Evolutionary conservation across 2,888 invertebrate species (phyloP).

Genomic region (Lycia hirtaria): DNA sequence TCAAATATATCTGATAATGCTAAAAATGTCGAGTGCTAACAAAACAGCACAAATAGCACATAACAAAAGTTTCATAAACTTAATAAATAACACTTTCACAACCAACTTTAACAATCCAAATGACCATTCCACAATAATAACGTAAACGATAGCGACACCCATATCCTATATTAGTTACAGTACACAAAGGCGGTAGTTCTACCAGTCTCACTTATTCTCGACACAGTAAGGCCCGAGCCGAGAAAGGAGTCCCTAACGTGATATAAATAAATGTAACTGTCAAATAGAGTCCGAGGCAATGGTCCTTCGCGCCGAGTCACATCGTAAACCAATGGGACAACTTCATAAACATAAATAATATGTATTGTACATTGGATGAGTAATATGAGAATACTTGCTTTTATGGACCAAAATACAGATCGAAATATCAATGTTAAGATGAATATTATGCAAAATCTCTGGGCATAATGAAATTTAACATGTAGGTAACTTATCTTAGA

Average conservation of each 20-base stretch:
- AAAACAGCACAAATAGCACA: not conserved
- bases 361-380: constrained; percentile 47
- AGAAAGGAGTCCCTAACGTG: constrained; percentile 61
- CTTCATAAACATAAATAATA: constrained; percentile 65
- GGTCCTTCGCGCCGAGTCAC: constrained; percentile 58
- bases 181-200: constrained; percentile 57
- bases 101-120: constrained; percentile 29
- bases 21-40: no score
- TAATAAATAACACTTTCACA: constrained; percentile 5
- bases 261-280: constrained; percentile 80
- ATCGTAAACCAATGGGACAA: constrained; percentile 71
- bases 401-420: not conserved
- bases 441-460: no score
- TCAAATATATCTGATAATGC: no score
- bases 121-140: constrained; percentile 61
- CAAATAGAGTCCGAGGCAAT: constrained; percentile 65
- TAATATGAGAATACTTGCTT: constrained; percentile 16
- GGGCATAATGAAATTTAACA: no score
- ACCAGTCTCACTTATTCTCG: constrained; percentile 34
- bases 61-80: no score
- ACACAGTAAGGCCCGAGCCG: constrained; percentile 36
- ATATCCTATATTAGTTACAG: constrained; percentile 54
- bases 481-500: no score
- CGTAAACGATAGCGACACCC: constrained; percentile 52
- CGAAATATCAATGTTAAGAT: no score